Evolutionary conservation across 2,888 invertebrate species (phyloP).

Genomic region (Stenodera caucasica): DNA sequence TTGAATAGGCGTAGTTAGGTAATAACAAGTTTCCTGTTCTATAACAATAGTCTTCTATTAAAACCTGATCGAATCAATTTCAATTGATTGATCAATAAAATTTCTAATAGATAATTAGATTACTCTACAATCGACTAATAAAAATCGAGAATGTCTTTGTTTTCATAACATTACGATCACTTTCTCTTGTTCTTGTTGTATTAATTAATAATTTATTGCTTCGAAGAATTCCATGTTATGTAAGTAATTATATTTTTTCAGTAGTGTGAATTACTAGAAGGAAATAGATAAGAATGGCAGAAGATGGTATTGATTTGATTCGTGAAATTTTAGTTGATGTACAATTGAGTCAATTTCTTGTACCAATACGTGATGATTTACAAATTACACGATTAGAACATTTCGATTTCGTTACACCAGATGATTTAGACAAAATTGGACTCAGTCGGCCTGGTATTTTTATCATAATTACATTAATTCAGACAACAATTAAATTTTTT

Average conservation of each 20-base stretch:
- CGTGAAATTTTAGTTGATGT: conserved; percentile 85
- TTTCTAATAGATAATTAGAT: not conserved
- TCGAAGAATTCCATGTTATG: not conserved
- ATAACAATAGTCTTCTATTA: conserved; percentile 23
- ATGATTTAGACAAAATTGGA: conserved; percentile 93
- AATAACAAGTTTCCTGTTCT: conserved; percentile 25
- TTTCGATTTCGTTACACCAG: conserved; percentile 95
- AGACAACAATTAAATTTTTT: too few species aligned
- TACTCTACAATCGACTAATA: too few species aligned
- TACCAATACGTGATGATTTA: conserved; percentile 86
- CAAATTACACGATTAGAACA: conserved; percentile 90
- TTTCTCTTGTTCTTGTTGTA: not conserved
- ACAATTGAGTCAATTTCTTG: conserved; percentile 88
- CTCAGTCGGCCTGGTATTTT: conserved; percentile 89
- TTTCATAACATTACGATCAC: not conserved
- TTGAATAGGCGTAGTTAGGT: conserved; percentile 3
- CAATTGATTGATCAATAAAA: not conserved
- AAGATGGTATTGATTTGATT: conserved; percentile 75
- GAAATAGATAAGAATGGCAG: conserved; percentile 44
- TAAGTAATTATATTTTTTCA: conserved; percentile 7
- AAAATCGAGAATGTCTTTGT: not conserved
- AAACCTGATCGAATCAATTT: conserved; percentile 10
- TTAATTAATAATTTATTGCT: conserved; percentile 2
- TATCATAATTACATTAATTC: too few species aligned
- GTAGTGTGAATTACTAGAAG: conserved; percentile 13